Evolutionary conservation across 1,140 invertebrate genomes (phyloP).

Genomic region (Bombus impatiens): DNA sequence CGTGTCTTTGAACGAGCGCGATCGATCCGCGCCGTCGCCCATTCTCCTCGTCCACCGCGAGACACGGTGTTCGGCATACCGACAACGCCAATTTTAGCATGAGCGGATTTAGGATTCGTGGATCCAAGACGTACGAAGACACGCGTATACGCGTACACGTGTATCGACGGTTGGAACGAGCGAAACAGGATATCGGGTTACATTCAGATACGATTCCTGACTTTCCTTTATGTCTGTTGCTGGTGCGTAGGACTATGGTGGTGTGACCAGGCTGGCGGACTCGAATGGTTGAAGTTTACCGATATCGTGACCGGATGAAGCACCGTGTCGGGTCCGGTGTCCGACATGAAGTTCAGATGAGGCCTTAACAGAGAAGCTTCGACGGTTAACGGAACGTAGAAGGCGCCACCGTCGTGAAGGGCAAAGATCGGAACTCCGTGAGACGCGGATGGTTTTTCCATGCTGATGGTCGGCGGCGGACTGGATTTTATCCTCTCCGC

Average conservation of each 20-base stretch:
- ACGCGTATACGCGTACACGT: neutral
- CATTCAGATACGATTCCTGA: neutral
- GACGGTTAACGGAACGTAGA: conserved; percentile 95
- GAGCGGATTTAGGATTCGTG: no score
- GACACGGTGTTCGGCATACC: neutral
- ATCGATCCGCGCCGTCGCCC: neutral
- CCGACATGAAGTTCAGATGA: conserved; percentile 84
- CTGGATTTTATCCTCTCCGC: conserved; percentile 80
- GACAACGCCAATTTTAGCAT: neutral
- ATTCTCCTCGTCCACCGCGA: neutral
- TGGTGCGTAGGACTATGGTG: conserved; percentile 75
- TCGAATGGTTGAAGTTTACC: conserved; percentile 88
- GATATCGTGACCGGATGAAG: conserved; percentile 96
- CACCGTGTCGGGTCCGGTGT: conserved; percentile 85
- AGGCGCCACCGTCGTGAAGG: conserved; percentile 92
- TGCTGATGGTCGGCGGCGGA: conserved; percentile 62
- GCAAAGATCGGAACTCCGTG: conserved; percentile 89
- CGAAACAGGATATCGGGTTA: conserved; percentile 1
- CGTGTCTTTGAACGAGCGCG: neutral
- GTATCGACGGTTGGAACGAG: neutral
- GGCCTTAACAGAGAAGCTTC: conserved; percentile 89
- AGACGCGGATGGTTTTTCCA: conserved; percentile 69
- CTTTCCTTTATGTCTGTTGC: conserved; percentile 59
- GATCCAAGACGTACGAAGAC: neutral
- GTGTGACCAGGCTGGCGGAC: conserved; percentile 72